These are phyloP conservation scores for Falco cherrug DNA, from an alignment of 2,797 vertebrate genomes.

Conservation along the genomic window DNA sequence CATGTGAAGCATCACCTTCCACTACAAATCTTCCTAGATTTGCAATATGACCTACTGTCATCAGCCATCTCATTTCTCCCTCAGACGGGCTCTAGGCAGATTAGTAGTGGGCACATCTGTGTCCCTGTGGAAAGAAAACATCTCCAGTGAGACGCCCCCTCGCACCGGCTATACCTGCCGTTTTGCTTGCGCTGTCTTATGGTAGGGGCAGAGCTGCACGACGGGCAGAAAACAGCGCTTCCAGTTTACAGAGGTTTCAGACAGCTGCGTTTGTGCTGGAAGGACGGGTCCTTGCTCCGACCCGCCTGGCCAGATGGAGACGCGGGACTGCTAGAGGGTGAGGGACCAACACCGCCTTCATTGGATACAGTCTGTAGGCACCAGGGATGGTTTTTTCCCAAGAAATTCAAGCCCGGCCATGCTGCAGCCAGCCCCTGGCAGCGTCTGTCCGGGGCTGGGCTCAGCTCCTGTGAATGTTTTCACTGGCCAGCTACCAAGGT, in stretches of 20 bases:
- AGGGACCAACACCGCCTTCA: not conserved
- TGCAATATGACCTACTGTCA: not conserved
- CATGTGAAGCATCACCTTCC: not conserved
- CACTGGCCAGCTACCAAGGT: not conserved
- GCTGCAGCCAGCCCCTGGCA: not conserved
- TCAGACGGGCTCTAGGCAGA: not conserved
- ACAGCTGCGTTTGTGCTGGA: not conserved
- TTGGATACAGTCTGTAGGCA: not conserved
- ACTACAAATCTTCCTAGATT: not conserved
- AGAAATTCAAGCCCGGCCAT: not conserved
- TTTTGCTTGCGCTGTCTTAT: not conserved
- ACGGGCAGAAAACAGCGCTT: not conserved
- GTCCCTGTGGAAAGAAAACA: not conserved
- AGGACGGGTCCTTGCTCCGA: not conserved
- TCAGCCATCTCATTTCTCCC: not conserved
- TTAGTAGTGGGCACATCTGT: not conserved
- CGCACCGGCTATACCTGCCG: not conserved
- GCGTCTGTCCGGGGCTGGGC: not conserved
- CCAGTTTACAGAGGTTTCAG: not conserved
- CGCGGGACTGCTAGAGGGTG: not conserved
- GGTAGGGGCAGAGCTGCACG: not conserved
- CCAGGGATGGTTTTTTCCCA: not conserved
- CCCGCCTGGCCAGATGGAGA: not conserved
- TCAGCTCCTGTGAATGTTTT: not conserved
- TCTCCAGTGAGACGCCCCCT: not conserved